A percentile compares a stretch with the other conserved stretches of the same genome.
Conservation (phyloP, 1,140 invertebrate genomes). For the Gryon sp. region DNA sequence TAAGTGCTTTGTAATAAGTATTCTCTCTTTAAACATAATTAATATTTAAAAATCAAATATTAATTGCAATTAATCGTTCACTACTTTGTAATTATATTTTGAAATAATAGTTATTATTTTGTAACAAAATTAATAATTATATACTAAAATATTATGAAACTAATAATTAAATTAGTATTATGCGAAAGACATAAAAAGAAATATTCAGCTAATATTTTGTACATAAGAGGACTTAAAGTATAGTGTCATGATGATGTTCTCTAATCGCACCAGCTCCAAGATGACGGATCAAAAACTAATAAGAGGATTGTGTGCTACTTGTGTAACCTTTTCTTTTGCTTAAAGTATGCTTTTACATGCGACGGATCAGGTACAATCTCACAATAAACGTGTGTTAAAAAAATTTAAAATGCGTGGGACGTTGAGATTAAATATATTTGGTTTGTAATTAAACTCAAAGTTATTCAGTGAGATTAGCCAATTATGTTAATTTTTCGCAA, state of each 20-base stretch:
- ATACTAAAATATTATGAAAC: too few relatives aligned
- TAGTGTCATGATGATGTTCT: constrained; percentile 45
- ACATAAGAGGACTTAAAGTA: too few relatives aligned
- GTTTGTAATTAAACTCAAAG: not conserved
- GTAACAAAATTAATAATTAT: too few relatives aligned
- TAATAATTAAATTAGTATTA: too few relatives aligned
- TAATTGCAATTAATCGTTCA: too few relatives aligned
- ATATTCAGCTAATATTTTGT: too few relatives aligned
- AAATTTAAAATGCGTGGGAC: not conserved
- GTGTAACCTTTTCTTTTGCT: constrained; percentile 33
- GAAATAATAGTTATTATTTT: too few relatives aligned
- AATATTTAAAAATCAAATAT: too few relatives aligned
- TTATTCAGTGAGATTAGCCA: constrained; percentile 5
- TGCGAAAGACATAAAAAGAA: too few relatives aligned
- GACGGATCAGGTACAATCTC: constrained; percentile 26
- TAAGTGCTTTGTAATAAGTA: too few relatives aligned
- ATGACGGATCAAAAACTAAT: constrained; percentile 44
- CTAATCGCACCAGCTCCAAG: constrained; percentile 22
- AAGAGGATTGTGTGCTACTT: constrained; percentile 51
- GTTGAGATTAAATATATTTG: constrained; percentile 13
- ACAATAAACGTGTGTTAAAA: constrained; percentile 13
- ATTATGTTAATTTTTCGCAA: constrained; percentile 23
- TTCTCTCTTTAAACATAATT: too few relatives aligned
- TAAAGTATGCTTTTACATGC: constrained; percentile 2
- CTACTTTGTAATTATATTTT: too few relatives aligned